Evolutionary conservation across 2,113 vertebrate species (phyloP).

Genomic region (Mesitornis unicolor): DNA sequence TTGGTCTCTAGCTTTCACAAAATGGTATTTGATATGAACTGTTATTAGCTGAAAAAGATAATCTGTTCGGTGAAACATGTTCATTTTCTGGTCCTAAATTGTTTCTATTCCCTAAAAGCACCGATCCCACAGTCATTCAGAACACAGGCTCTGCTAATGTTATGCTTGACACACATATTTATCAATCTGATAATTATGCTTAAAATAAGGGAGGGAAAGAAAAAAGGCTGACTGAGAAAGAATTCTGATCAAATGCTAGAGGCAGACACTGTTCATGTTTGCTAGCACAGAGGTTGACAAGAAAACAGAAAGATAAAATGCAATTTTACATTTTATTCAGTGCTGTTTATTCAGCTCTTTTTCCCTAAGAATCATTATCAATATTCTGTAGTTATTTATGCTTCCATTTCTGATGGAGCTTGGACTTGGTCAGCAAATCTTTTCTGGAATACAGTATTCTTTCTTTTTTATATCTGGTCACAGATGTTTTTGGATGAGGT

Average conservation of each 20-base stretch:
- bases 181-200: constrained; percentile 59
- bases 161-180: constrained; percentile 36
- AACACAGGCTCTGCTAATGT: constrained; percentile 21
- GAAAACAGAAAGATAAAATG: constrained; percentile 45
- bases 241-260: constrained; percentile 48
- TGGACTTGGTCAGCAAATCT: constrained; percentile 58
- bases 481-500: constrained; percentile 43
- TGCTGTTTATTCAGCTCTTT: constrained; percentile 56
- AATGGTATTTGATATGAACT: constrained; percentile 62
- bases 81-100: constrained; percentile 44
- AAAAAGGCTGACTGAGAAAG: constrained; percentile 34
- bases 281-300: constrained; percentile 13
- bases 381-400: constrained; percentile 52
- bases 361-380: constrained; percentile 27
- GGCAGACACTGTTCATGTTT: constrained; percentile 20
- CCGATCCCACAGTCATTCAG: neutral
- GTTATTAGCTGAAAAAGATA: constrained; percentile 60
- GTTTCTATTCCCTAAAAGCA: constrained; percentile 12
- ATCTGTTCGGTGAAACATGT: constrained; percentile 62
- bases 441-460: constrained; percentile 35
- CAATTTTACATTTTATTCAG: constrained; percentile 16
- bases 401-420: constrained; percentile 32
- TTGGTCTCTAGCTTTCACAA: constrained; percentile 33
- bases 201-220: constrained; percentile 52
- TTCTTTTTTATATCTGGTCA: constrained; percentile 41